Evolutionary conservation across 2,888 invertebrate species (phyloP).

Genomic region (Drosophila lacicola): DNA sequence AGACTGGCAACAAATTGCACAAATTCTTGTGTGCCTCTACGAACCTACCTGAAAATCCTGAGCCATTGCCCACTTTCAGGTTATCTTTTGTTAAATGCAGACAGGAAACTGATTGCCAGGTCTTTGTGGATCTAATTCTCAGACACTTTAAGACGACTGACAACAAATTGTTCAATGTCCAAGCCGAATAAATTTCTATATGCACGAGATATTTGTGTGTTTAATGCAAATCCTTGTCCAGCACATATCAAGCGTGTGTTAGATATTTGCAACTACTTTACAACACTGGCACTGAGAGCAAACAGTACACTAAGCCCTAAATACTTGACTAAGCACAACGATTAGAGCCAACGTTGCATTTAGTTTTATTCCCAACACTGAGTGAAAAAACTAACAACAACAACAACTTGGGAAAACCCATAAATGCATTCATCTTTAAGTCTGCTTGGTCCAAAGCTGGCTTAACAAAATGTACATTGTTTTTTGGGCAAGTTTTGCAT

Average conservation of each 20-base stretch:
- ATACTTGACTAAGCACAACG: slow-evolving; percentile 22
- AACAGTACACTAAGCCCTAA: slow-evolving; percentile 9
- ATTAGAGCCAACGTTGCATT: slow-evolving; percentile 19
- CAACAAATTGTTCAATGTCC: slow-evolving; percentile 26
- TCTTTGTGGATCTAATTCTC: background rate
- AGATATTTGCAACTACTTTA: slow-evolving; percentile 1
- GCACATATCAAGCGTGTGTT: slow-evolving; percentile 5
- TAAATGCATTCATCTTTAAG: slow-evolving; percentile 25
- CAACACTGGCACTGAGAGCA: slow-evolving; percentile 12
- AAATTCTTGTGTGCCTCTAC: slow-evolving; percentile 24
- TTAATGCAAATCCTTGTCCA: slow-evolving; percentile 20
- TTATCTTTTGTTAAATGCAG: slow-evolving; percentile 20
- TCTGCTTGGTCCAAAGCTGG: slow-evolving; percentile 20
- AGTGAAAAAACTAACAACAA: background rate
- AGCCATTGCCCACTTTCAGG: slow-evolving; percentile 19
- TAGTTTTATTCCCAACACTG: slow-evolving; percentile 1
- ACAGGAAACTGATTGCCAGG: slow-evolving; percentile 30
- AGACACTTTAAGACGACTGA: slow-evolving; percentile 31
- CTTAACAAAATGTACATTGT: slow-evolving; percentile 38
- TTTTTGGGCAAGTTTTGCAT: slow-evolving; percentile 21
- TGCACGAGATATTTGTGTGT: background rate
- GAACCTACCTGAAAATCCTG: slow-evolving; percentile 21
- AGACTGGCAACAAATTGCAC: slow-evolving; percentile 56
- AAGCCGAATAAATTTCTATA: slow-evolving; percentile 5
- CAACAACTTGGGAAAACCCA: background rate